Percentiles rank a stretch among this genome's conserved stretches.
Conservation (phyloP, 2,113 vertebrate genomes). For the Perca schrenkii region DNA sequence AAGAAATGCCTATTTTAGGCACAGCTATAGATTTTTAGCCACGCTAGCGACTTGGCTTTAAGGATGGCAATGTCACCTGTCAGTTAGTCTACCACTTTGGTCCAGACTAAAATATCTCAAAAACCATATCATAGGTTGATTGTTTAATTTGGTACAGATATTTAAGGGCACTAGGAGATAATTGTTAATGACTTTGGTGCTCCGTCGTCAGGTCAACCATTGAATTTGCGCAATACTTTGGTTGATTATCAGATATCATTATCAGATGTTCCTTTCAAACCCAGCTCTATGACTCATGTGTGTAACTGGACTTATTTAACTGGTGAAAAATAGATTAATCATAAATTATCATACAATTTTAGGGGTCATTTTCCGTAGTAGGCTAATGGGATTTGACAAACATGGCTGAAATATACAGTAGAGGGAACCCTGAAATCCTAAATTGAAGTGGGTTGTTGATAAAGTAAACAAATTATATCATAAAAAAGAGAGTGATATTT, state of each 20-base stretch:
- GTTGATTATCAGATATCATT: neutral
- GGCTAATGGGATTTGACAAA: neutral
- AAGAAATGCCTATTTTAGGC: neutral
- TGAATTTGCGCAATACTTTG: neutral
- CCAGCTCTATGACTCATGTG: neutral
- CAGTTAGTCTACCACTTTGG: too few relatives aligned
- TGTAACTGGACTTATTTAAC: neutral
- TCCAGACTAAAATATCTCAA: neutral
- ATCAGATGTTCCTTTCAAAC: neutral
- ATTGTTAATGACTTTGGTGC: neutral
- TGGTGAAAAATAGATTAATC: neutral
- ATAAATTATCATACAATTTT: neutral
- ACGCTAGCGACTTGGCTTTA: neutral
- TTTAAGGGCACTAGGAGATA: neutral
- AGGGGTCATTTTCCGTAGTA: neutral
- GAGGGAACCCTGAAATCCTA: neutral
- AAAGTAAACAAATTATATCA: neutral
- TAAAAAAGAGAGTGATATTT: neutral
- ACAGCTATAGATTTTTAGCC: neutral
- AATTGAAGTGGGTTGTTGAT: neutral
- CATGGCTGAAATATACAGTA: neutral
- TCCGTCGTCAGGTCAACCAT: neutral
- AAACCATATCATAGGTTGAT: neutral
- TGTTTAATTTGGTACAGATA: neutral
- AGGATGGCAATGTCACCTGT: neutral